Evolutionary conservation across 1,140 invertebrate genomes (phyloP).

Genomic region (Lerema accius): DNA sequence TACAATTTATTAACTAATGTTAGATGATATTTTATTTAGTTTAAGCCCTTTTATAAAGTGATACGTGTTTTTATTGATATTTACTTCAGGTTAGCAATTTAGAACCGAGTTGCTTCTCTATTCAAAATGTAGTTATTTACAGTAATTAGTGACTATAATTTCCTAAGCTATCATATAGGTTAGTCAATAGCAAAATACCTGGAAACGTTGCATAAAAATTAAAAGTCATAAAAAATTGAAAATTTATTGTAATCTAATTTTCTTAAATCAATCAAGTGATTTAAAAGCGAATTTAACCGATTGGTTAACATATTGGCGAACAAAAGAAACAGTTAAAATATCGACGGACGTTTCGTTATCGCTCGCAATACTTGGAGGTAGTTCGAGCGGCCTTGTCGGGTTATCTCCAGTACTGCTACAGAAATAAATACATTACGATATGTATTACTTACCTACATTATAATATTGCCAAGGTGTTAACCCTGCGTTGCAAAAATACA

Average conservation of each 20-base stretch:
- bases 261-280: not conserved
- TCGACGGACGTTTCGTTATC: slow-evolving; percentile 1
- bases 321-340: not conserved
- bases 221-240: no score
- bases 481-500: no score
- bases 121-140: no score
- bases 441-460: not conserved
- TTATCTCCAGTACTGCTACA: slow-evolving; percentile 53
- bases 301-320: not conserved
- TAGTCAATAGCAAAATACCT: no score
- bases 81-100: no score
- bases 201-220: no score
- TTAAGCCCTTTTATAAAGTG: not conserved
- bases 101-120: no score
- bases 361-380: slow-evolving; percentile 10
- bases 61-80: no score
- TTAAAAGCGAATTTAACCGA: not conserved
- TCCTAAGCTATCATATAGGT: no score
- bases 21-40: not conserved
- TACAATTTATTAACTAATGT: not conserved
- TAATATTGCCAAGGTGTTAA: no score
- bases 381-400: slow-evolving; percentile 42
- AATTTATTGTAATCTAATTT: no score
- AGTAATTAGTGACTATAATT: no score
- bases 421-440: slow-evolving; percentile 38